These are phyloP conservation scores for Drosophila rellima DNA, from an alignment of 2,888 invertebrate genomes.

Conservation along the genomic window DNA sequence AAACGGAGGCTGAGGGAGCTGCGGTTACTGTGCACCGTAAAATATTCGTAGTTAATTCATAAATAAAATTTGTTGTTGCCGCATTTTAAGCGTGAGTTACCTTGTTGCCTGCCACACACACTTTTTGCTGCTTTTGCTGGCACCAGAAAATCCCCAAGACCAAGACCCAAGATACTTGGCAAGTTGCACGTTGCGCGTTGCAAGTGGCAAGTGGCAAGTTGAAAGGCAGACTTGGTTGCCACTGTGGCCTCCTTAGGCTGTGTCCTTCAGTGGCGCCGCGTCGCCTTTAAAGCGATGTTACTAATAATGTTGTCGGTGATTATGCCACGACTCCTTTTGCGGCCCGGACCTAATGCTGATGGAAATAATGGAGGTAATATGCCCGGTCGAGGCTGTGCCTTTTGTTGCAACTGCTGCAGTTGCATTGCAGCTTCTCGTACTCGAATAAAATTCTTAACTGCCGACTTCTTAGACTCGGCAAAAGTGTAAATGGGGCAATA, in stretches of 20 bases:
- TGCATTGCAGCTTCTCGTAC: slow-evolving; percentile 1
- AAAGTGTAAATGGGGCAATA: not conserved
- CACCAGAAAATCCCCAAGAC: slow-evolving; percentile 19
- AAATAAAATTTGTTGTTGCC: slow-evolving; percentile 56
- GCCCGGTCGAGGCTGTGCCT: slow-evolving; percentile 14
- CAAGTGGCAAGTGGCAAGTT: slow-evolving; percentile 6
- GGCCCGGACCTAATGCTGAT: slow-evolving; percentile 28
- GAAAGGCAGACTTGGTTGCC: slow-evolving; percentile 5
- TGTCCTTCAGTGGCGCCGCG: slow-evolving; percentile 26
- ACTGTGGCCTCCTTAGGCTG: slow-evolving; percentile 16
- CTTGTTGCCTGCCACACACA: slow-evolving; percentile 21
- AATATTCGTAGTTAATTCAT: slow-evolving; percentile 56
- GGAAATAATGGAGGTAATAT: slow-evolving; percentile 30
- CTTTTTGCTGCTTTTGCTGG: slow-evolving; percentile 11
- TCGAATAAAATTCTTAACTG: not conserved
- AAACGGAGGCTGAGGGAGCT: not conserved
- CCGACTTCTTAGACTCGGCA: not conserved
- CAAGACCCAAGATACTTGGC: slow-evolving; percentile 9
- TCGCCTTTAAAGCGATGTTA: slow-evolving; percentile 22
- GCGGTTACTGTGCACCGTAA: slow-evolving; percentile 14
- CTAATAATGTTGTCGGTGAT: slow-evolving; percentile 53
- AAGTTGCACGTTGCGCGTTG: not conserved
- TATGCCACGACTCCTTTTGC: slow-evolving; percentile 29
- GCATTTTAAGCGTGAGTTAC: slow-evolving; percentile 47
- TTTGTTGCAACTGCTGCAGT: slow-evolving; percentile 23